Evolutionary conservation across 64 coral and sea anemone genomes (phyloP).

Genomic region (Pocillopora damicornis): DNA sequence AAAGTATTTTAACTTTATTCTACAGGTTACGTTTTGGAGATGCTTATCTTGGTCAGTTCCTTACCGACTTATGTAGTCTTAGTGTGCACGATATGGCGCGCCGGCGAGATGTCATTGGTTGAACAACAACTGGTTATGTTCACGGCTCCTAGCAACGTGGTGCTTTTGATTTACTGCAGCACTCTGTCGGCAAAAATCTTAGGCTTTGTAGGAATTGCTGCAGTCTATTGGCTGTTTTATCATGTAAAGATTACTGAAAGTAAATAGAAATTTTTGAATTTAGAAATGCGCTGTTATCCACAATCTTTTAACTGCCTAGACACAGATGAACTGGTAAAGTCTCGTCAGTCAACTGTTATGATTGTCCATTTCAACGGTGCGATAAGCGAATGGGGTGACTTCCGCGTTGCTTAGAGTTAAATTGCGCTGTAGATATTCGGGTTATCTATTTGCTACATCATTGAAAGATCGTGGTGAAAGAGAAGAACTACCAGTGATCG

Average conservation of each 20-base stretch:
- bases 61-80: slow-evolving; percentile 58
- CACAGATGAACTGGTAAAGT: no score
- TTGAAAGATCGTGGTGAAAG: no score
- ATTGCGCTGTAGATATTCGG: no score
- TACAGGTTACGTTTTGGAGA: slow-evolving; percentile 67
- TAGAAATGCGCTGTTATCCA: no score
- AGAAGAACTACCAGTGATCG: no score
- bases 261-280: slow-evolving; percentile 8
- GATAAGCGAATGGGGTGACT: no score
- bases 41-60: slow-evolving; percentile 52
- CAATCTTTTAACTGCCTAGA: no score
- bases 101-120: slow-evolving; percentile 56
- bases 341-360: no score
- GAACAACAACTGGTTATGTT: slow-evolving; percentile 65
- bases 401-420: no score
- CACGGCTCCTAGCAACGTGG: slow-evolving; percentile 73
- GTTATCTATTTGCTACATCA: no score
- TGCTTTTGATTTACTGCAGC: slow-evolving; percentile 74
- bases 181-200: slow-evolving; percentile 71
- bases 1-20: not conserved
- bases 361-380: no score
- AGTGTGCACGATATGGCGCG: slow-evolving; percentile 52
- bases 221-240: slow-evolving; percentile 75
- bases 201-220: slow-evolving; percentile 60
- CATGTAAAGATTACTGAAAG: slow-evolving; percentile 48